A percentile compares a stretch with the other conserved stretches of the same genome.
Evolutionary conservation across 53 echinoderm and acorn worm genomes (phyloP).

Genomic region (Actinopyga echinites): DNA sequence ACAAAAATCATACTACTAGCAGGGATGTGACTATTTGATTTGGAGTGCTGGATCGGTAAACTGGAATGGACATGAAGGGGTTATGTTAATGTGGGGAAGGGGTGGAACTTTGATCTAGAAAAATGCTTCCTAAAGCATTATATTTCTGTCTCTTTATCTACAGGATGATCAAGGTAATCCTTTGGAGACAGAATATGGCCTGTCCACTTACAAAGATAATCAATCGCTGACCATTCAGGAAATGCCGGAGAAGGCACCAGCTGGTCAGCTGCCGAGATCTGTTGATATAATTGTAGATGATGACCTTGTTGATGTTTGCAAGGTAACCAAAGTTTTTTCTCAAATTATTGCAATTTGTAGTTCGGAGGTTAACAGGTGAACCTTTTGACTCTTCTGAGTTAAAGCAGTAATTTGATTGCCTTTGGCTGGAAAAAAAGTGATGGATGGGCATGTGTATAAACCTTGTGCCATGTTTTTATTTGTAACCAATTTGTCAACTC

Average conservation of each 20-base stretch:
- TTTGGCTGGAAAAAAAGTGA: neutral
- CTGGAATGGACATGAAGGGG: too few species aligned
- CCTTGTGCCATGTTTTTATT: too few species aligned
- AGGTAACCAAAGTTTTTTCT: slow-evolving; percentile 53
- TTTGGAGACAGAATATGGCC: slow-evolving; percentile 93
- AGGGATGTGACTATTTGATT: too few species aligned
- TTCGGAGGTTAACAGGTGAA: neutral
- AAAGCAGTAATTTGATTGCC: neutral
- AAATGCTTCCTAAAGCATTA: too few species aligned
- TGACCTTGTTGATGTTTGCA: slow-evolving; percentile 92
- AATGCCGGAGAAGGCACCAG: slow-evolving; percentile 99
- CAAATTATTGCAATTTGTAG: neutral
- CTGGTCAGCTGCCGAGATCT: slow-evolving; percentile 87
- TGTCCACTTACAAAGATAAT: slow-evolving; percentile 93
- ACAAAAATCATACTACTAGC: too few species aligned
- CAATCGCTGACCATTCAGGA: slow-evolving; percentile 97
- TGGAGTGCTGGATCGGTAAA: too few species aligned
- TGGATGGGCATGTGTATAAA: too few species aligned
- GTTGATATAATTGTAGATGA: slow-evolving; percentile 96
- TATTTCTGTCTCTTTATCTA: neutral
- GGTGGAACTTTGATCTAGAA: too few species aligned
- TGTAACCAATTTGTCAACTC: too few species aligned
- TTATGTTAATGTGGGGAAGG: too few species aligned
- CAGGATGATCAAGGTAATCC: slow-evolving; percentile 98
- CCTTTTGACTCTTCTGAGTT: too few species aligned